Evolutionary conservation across 2,113 vertebrate genomes (phyloP), one percentile per base, ranked within the genome.

Genomic region (Lepus europaeus): DNA sequence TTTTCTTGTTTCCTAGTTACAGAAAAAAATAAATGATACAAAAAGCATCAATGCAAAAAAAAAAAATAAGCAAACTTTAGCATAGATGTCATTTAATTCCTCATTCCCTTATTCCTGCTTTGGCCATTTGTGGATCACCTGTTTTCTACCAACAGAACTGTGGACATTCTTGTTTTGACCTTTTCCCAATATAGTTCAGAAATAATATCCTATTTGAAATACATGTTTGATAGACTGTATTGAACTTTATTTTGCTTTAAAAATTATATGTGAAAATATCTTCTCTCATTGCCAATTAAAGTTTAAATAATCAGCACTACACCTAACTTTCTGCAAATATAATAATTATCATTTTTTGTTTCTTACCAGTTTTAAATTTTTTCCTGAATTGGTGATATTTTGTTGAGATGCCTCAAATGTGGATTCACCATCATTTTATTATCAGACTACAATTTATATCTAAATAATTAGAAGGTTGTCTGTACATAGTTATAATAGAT

Each of bases 281-380:
- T 93, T 61, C 27, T 82, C 23, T 61, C 31, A 56, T 69, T 91
- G 23, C 68, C 91, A 91, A 25, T 64, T 68, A 17, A 84, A 92
- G 95, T 97, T 84, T 95, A 93, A 82, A 31, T 31, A 53, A 31
- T 73, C 88, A 95, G 89, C 74, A 96, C 7, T 95, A 94, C 79
- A 29, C 51, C 31, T 93, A 10, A 53, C 74, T 95, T 91, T 61
- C 72, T 76, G 72, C 82, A 61, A 85, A 74, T 51, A 31, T 12
- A 84, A 69, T 89, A 23, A 79, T 82, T 45, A 80, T 94, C 5
- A 45, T 68, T 87, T 95, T 93, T 5, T 84, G 61, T 73, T 33
- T 94, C 93, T 84, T 95, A 83, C 53, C 53, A 92, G 59, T 14
- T 36, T 96, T n/a, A 23, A 6, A 7, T 72, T 95, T 92, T 80